Evolutionary conservation across 1,140 invertebrate species (phyloP).

Genomic region (Anoplophora glabripennis): DNA sequence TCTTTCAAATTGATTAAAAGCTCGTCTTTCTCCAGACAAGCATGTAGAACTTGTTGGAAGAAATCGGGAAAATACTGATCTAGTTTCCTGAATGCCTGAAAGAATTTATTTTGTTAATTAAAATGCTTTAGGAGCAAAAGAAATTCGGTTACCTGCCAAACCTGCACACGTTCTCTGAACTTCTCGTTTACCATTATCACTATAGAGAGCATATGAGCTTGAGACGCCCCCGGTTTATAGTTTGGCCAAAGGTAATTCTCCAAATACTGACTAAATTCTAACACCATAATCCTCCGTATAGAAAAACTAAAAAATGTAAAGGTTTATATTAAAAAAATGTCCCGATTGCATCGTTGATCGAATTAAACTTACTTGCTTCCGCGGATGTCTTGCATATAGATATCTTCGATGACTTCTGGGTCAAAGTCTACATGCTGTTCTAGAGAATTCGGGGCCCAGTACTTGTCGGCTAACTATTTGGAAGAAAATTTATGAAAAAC

Average conservation of each 20-base stretch:
- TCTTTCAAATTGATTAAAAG: slow-evolving; percentile 63
- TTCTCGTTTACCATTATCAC: slow-evolving; percentile 98
- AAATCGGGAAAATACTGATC: slow-evolving; percentile 83
- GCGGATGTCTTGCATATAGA: slow-evolving; percentile 78
- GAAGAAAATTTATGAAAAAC: slow-evolving; percentile 38
- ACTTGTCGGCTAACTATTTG: slow-evolving; percentile 75
- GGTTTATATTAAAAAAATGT: slow-evolving; percentile 13
- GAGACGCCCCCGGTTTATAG: slow-evolving; percentile 69
- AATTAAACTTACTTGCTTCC: slow-evolving; percentile 59
- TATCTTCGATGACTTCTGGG: slow-evolving; percentile 72
- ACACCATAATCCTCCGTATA: slow-evolving; percentile 86
- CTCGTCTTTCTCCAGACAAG: slow-evolving; percentile 59
- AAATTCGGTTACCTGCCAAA: slow-evolving; percentile 75
- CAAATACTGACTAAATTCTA: slow-evolving; percentile 96
- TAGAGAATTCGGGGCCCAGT: slow-evolving; percentile 81
- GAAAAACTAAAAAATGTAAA: slow-evolving; percentile 64
- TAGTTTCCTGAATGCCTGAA: slow-evolving; percentile 74
- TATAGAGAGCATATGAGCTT: slow-evolving; percentile 90
- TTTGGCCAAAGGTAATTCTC: slow-evolving; percentile 99
- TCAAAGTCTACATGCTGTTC: slow-evolving; percentile 69
- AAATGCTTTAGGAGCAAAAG: not conserved
- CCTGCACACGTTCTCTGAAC: slow-evolving; percentile 91
- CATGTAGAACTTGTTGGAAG: slow-evolving; percentile 79
- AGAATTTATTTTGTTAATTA: slow-evolving; percentile 21
- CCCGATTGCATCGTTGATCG: not conserved